Percentiles rank a stretch among this genome's conserved stretches.
These are phyloP conservation scores for Ptiloglossa arizonensis DNA, from an alignment of 1,140 invertebrate species.

Conservation along the genomic window DNA sequence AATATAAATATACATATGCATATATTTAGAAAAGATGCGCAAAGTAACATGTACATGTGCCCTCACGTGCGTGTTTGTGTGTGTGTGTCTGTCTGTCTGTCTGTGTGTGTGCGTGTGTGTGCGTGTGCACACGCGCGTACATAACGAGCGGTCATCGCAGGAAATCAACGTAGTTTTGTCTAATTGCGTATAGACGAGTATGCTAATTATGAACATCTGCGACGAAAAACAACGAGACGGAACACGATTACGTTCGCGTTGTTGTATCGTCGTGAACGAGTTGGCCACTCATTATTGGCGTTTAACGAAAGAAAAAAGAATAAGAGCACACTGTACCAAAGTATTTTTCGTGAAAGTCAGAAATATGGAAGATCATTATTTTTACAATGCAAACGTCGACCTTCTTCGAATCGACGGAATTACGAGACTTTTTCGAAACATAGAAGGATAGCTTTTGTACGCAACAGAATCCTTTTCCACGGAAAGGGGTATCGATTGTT, in stretches of 20 bases:
- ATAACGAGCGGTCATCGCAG: slow-evolving; percentile 21
- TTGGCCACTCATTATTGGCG: not conserved
- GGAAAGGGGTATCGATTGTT: slow-evolving; percentile 46
- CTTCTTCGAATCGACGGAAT: not conserved
- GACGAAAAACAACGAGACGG: slow-evolving; percentile 18
- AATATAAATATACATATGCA: slow-evolving; percentile 8
- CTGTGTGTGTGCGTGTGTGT: not conserved
- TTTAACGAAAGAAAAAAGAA: not conserved
- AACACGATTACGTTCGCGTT: slow-evolving; percentile 21
- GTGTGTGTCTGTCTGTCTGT: not conserved
- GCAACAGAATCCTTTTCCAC: slow-evolving; percentile 39
- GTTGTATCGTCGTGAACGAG: not conserved
- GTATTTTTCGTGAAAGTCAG: slow-evolving; percentile 15
- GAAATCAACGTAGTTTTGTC: slow-evolving; percentile 25
- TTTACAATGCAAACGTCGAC: slow-evolving; percentile 21
- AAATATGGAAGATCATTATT: slow-evolving; percentile 37
- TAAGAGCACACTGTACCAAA: not conserved
- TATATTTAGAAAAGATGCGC: slow-evolving; percentile 28
- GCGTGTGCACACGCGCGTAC: slow-evolving; percentile 1
- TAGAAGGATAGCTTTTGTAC: slow-evolving; percentile 55
- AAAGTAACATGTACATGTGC: not conserved
- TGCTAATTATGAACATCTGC: slow-evolving; percentile 15
- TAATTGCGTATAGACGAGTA: slow-evolving; percentile 15
- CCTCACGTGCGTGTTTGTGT: too few species aligned
- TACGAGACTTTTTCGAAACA: slow-evolving; percentile 39